phyloP scores from a whole-genome alignment of 64 coral and sea anemone species.

The Dendrophyllia cribrosa region DNA sequence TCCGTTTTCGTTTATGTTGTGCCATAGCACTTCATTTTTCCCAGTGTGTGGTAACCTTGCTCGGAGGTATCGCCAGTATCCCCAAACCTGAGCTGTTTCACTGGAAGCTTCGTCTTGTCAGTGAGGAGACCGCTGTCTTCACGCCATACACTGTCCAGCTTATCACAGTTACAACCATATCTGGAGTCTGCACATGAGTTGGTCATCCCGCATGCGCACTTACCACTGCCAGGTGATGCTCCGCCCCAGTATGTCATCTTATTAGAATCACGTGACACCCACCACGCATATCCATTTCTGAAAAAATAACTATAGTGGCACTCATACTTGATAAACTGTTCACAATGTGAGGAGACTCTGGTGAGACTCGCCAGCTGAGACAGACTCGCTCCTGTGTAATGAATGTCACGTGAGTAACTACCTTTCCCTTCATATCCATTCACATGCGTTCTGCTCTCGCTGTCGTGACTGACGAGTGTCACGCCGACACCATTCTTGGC shows the following conservation, averaged over 20 bases:
- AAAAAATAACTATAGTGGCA: background rate
- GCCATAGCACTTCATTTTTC: slow-evolving; percentile 21
- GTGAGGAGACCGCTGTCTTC: slow-evolving; percentile 27
- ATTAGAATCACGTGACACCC: slow-evolving; percentile 42
- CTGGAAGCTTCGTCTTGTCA: slow-evolving; percentile 17
- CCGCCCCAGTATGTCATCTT: slow-evolving; percentile 61
- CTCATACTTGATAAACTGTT: slow-evolving; percentile 54
- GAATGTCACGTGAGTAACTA: background rate
- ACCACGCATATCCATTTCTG: background rate
- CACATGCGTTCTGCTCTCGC: background rate
- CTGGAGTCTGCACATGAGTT: slow-evolving; percentile 19
- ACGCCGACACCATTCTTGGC: slow-evolving; percentile 49
- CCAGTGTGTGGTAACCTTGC: slow-evolving; percentile 15
- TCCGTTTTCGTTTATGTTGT: too few relatives aligned
- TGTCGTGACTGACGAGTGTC: slow-evolving; percentile 50
- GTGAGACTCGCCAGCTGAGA: slow-evolving; percentile 39
- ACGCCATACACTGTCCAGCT: slow-evolving; percentile 3
- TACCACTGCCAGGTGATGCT: slow-evolving; percentile 10
- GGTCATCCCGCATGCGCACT: slow-evolving; percentile 61
- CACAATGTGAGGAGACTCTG: slow-evolving; percentile 22
- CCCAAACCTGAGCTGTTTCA: slow-evolving; percentile 6
- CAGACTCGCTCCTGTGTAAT: slow-evolving; percentile 14
- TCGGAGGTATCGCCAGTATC: background rate
- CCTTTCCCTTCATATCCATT: background rate
- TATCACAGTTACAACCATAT: background rate